A percentile compares a stretch with the other conserved stretches of the same genome.
phyloP scores from a whole-genome alignment of 2,797 vertebrate genomes.

The Antrozous pallidus region DNA sequence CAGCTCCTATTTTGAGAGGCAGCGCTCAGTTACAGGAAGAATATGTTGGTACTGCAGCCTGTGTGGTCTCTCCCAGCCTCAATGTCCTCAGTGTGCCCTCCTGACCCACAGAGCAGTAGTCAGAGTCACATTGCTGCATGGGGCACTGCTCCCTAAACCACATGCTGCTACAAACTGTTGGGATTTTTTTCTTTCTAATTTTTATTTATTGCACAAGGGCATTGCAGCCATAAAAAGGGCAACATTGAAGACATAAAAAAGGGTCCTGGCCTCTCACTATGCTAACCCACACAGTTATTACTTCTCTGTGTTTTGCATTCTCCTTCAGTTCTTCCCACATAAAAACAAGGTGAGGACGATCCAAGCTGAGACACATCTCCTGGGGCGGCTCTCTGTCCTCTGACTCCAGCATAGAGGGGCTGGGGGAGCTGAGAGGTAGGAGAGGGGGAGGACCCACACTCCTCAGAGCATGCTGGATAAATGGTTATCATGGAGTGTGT shows the following conservation, averaged over 20 bases:
- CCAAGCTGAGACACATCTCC: neutral
- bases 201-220: neutral
- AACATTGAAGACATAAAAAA: neutral
- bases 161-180: neutral
- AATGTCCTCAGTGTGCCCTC: neutral
- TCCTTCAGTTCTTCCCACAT: neutral
- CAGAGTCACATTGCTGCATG: neutral
- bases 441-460: neutral
- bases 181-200: neutral
- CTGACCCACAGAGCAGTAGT: neutral
- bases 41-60: neutral
- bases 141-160: neutral
- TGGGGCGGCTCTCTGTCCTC: constrained; percentile 5
- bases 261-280: neutral
- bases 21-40: neutral
- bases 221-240: constrained; percentile 17
- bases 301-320: neutral
- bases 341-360: neutral
- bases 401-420: neutral
- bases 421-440: neutral
- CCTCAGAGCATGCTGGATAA: neutral
- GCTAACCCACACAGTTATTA: neutral
- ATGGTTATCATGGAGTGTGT: neutral
- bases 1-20: neutral
- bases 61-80: neutral